Evolutionary conservation across 2,797 vertebrate genomes (phyloP), one percentile per base, ranked within the genome.

Genomic region (Philypnodon macrostomus): DNA sequence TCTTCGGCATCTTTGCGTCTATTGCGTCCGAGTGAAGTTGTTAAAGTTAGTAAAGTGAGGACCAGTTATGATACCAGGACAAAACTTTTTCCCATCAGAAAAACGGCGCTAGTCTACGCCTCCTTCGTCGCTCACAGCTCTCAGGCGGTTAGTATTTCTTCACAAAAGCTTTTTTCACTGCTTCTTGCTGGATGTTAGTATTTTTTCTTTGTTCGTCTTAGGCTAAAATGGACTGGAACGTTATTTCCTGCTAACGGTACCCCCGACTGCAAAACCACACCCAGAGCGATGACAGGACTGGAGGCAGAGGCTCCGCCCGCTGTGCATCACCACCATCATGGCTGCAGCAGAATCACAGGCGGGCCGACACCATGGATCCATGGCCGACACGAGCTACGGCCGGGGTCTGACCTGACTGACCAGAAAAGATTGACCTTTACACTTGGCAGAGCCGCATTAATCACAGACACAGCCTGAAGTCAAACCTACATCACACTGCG

Each of bases 161-260:
- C 1, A 13, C 30, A 35, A 33, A 12, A 39, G 36, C 19, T 58
- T 1, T 26, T 56, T 55, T 52, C 42, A 48, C 18, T 40, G 45
- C 40, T 1, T 2, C 31, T 9, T 7, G 45, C 23, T 47, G 41
- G 10, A 15, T 29, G n/a, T n/a, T 21, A 32, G 47, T 13, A 44
- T 59, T 67, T 65, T 69, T 46, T 53, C 82, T 85, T 83, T 81
- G 85, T 86, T 74, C 68, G 73, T 62, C 65, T 68, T 53, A 39
- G 59, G 79, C 62, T 73, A 56, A 77, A 80, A 75, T 42, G 58
- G 69, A 67, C 68, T 58, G 52, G 27, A 55, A 79, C 66, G 71
- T 57, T 77, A 70, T 86, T 89, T 89, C 85, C 89, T 89, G 88
- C 88, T 92, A 91, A 92, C 91, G 91, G 90, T 90, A 89, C 86